Evolutionary conservation across 2,113 vertebrate species (phyloP), one percentile per base, ranked within the genome.

Genomic region (Cardinalis cardinalis): DNA sequence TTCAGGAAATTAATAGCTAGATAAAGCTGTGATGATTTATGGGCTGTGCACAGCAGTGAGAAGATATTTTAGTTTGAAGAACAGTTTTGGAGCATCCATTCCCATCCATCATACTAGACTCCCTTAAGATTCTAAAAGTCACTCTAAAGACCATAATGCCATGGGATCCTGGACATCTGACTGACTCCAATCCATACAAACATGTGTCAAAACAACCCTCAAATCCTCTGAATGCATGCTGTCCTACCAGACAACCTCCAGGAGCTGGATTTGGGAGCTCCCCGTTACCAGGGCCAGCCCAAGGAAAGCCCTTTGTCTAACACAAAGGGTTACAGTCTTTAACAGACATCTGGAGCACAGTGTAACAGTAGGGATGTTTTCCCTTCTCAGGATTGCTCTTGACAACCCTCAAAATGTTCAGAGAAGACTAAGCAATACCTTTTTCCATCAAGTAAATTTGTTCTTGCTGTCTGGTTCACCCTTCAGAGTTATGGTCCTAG

Each of bases 11-110:
- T 8, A 46, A 53, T 12, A 80, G 18, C 31, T 66, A 8, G 26
- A 51, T 38, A 76, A 85, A 85, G 32, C 11, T 65, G 20, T 46
- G 31, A 76, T 82, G 59, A 94, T 79, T 61, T 91, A 88, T 38
- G 29, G 24, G 29, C 38, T 73, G 20, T 26, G 18, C 31, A 76
- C 12, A 73, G 46, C 2, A 1, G 5, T 28, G 48, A 83, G 59
- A 66, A 85, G 36, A 19, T 31, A 48, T 23, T 80, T 84, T 49
- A 71, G 21, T 71, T 11, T 72, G 51, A 92, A 53, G 11, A 63
- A 89, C 16, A 26, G 16, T 56, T 85, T 90, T 59, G 18, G 24
- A 86, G 10, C 26, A 20, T 64, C 43, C 23, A 55, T 83, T 56
- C 43, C 34, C 43, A 69, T 32, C 56, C n/a, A 52, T 73, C 64